These are phyloP conservation scores for Vimba vimba DNA, from an alignment of 2,113 vertebrate genomes.

Conservation along the genomic window DNA sequence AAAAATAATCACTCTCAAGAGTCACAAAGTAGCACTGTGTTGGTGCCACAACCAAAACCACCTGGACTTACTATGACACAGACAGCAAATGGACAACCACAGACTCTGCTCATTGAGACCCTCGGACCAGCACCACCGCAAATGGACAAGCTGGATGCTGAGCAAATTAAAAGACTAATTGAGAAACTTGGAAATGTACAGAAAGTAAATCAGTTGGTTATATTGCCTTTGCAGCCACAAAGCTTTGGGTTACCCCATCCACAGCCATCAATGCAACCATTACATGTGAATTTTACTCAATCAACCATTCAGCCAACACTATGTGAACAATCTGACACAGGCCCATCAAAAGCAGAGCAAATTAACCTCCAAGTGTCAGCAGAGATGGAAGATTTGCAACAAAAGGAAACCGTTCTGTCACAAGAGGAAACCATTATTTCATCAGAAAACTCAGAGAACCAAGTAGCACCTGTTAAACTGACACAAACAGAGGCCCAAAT, in stretches of 20 bases:
- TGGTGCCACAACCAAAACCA: constrained; percentile 53
- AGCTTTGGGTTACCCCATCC: constrained; percentile 64
- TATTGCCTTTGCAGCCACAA: constrained; percentile 67
- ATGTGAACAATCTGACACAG: neutral
- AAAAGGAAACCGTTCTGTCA: constrained; percentile 17
- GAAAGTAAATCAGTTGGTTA: constrained; percentile 76
- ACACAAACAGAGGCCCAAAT: constrained; percentile 45
- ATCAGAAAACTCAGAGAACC: constrained; percentile 60
- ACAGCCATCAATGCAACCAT: constrained; percentile 52
- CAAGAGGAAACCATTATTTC: constrained; percentile 15
- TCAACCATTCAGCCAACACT: constrained; percentile 31
- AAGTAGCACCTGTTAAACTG: constrained; percentile 51
- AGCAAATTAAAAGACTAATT: constrained; percentile 76
- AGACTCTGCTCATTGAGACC: constrained; percentile 66
- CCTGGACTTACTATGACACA: constrained; percentile 64
- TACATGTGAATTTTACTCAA: constrained; percentile 58
- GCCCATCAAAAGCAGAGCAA: neutral
- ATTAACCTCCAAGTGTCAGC: neutral
- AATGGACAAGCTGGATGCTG: constrained; percentile 75
- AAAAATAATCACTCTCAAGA: constrained; percentile 68
- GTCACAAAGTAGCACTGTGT: constrained; percentile 12
- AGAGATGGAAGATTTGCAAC: constrained; percentile 33
- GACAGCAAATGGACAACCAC: constrained; percentile 64
- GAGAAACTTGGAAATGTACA: constrained; percentile 78
- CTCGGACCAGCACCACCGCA: constrained; percentile 71